Evolutionary conservation across 2,888 invertebrate genomes (phyloP).

Genomic region (Lasius fuliginosus): DNA sequence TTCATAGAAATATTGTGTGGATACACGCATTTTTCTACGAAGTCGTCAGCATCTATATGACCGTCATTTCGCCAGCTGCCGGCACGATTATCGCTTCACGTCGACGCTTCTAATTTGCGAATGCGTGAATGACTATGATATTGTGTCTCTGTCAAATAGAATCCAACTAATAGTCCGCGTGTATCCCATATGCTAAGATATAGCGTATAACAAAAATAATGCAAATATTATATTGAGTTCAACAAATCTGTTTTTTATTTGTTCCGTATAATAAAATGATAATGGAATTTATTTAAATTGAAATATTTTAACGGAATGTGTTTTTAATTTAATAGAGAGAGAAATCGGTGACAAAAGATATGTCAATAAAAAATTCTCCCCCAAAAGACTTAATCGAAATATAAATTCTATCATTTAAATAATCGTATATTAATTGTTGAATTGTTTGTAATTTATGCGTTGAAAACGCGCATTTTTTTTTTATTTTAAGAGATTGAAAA

Average conservation of each 20-base stretch:
- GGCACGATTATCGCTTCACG: constrained; percentile 8
- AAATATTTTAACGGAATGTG: neutral
- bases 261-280: neutral
- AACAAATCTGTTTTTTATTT: neutral
- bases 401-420: constrained; percentile 1
- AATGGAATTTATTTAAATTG: neutral
- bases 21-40: neutral
- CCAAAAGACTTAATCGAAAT: neutral
- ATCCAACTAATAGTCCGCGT: neutral
- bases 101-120: constrained; percentile 11
- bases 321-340: neutral
- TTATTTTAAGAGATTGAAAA: neutral
- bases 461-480: neutral
- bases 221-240: neutral
- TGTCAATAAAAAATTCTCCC: neutral
- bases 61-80: neutral
- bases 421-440: neutral
- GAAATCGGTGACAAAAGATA: neutral
- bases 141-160: constrained; percentile 20
- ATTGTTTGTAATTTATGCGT: neutral
- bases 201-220: no score
- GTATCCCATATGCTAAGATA: neutral
- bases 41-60: neutral
- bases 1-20: neutral
- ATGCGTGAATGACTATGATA: constrained; percentile 18